Evolutionary conservation across 1,140 invertebrate genomes (phyloP), one percentile per base, ranked within the genome.

Genomic region (Lasaia peninsularis): DNA sequence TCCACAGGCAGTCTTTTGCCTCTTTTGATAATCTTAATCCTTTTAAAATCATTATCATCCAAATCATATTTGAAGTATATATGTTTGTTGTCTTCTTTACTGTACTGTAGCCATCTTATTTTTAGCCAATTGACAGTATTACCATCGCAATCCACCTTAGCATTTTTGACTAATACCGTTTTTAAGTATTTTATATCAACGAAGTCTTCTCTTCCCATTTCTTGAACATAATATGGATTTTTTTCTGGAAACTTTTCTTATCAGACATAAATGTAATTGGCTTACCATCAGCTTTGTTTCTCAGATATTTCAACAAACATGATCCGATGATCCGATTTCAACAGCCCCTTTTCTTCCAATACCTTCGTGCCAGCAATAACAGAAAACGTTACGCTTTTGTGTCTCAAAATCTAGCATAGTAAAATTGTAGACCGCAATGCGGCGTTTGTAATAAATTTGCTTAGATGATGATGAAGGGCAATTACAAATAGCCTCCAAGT

Each of bases 1-100:
- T 35, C 34, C 34, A 14, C 34, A 35, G n/a, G 92, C 92, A 3
- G 83, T 98, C 11, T 96, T 98, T 60, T 54, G 52, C 56, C 11
- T 28, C 40, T 56, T 61, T 20, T 1, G 34, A 40, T 12, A 51
- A 49, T 32, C 24, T 28, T 32, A 48, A 31, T 33, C 31, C 11
- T 51, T 28, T 51, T 32, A 56, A 55, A 62, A 48, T 34, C 37
- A 20, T 24, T 14, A n/a, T 58, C 8, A 44, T 32, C 5, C 16
- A 56, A 44, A 34, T 44, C 37, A 40, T 48, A 56, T 40, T 56
- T 56, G 7, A 56, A 56, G 53, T 59, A 48, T 53, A 60, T 60
- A 55, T 60, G 52, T 54, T 50, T 50, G n/a, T 21, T 48, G 52
- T 54, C 52, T 54, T 60, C 58, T 50, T 54, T 60, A 37, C 56